These are phyloP conservation scores for Gymnocephalus cernua DNA, from an alignment of 2,113 vertebrate species.

Conservation along the genomic window DNA sequence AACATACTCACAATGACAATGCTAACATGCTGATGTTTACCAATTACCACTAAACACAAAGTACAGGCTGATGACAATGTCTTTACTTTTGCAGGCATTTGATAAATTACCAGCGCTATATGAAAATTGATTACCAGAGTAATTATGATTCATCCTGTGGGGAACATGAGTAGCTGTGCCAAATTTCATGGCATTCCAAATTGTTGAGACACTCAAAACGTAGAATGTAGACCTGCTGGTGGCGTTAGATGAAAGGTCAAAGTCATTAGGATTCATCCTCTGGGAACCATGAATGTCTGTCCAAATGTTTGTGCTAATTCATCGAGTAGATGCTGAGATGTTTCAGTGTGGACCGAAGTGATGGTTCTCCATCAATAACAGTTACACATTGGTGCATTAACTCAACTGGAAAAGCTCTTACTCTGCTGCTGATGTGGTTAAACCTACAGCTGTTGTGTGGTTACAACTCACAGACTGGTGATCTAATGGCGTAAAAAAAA, in stretches of 20 bases:
- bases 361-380: neutral
- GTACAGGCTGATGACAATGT: neutral
- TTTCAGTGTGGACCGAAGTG: neutral
- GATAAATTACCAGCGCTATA: neutral
- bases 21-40: neutral
- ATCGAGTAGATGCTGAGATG: neutral
- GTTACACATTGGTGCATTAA: neutral
- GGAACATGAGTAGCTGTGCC: neutral
- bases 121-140: neutral
- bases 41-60: neutral
- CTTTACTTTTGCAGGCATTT: neutral
- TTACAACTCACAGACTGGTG: neutral
- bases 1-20: neutral
- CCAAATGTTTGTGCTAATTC: neutral
- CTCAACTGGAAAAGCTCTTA: neutral
- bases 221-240: neutral
- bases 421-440: constrained; percentile 4
- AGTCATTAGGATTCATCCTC: constrained; percentile 10
- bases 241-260: neutral
- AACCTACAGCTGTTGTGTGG: neutral
- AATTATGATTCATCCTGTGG: neutral
- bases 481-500: neutral
- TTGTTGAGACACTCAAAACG: neutral
- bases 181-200: neutral
- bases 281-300: neutral